Evolutionary conservation across 2,888 invertebrate genomes (phyloP).

Genomic region (Aquatica leii): DNA sequence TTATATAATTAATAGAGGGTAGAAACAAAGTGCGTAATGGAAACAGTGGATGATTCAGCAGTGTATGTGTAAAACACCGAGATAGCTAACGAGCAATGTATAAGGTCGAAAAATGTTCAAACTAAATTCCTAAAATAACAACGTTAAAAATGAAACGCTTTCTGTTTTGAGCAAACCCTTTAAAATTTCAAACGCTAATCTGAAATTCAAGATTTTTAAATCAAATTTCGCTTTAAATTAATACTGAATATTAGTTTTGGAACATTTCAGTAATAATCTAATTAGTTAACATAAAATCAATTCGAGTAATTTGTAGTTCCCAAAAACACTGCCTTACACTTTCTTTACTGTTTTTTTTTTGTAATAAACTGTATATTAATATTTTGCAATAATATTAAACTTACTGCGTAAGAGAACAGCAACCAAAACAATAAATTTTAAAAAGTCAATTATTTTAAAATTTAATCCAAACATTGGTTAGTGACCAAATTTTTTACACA

Average conservation of each 20-base stretch:
- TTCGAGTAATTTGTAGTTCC: too few species aligned
- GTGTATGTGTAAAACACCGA: slow-evolving; percentile 28
- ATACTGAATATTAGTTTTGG: neutral
- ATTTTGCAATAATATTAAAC: too few species aligned
- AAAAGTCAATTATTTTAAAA: too few species aligned
- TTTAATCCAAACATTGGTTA: too few species aligned
- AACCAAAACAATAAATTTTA: too few species aligned
- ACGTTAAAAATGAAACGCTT: slow-evolving; percentile 17
- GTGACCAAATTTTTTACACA: too few species aligned
- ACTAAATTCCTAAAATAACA: slow-evolving; percentile 30
- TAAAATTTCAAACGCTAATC: slow-evolving; percentile 8
- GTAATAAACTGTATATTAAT: too few species aligned
- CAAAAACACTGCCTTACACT: too few species aligned
- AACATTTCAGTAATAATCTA: too few species aligned
- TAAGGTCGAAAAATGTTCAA: slow-evolving; percentile 24
- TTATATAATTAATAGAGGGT: slow-evolving; percentile 37
- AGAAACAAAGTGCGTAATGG: slow-evolving; percentile 35
- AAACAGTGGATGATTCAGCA: slow-evolving; percentile 35
- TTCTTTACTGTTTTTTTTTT: too few species aligned
- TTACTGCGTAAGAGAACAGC: too few species aligned
- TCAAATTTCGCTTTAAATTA: slow-evolving; percentile 5
- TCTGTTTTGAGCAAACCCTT: slow-evolving; percentile 14
- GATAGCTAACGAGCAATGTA: slow-evolving; percentile 23
- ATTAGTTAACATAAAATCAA: too few species aligned
- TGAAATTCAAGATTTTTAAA: slow-evolving; percentile 6